Base-by-base conservation (phyloP, 2,888 invertebrate species). In the Platycheirus albimanus region DNA sequence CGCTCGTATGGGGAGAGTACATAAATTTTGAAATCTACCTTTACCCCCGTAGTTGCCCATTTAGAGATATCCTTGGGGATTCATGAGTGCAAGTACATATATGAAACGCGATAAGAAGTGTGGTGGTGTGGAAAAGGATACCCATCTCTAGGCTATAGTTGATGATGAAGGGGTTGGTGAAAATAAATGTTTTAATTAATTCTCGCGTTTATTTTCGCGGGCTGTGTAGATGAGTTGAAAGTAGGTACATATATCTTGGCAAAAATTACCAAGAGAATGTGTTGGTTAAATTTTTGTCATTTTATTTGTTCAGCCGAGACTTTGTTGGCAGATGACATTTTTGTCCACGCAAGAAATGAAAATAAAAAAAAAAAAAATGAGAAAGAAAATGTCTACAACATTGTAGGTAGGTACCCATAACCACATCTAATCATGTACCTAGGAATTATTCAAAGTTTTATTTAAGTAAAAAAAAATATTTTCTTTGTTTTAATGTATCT, bases 141-240 rank as follows among this genome's bases (percentile, higher is more conserved):
- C 77, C 78, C 56, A 38, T 45, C 20, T 63, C 17, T 47, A 28
- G n/a, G n/a, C n/a, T n/a, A 63, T 56, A 70, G 11, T 8, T 63
- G 36, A 24, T 11, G 33, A 10, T 24, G 41, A 49, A 28, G 41
- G 45, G 64, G 52, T 67, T 54, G 66, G 41, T 58, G 38, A 41
- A 41, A 58, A 38, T 41, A 78, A 83, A 83, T 83, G 78, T 83
- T 83, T 83, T 83, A 83, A 83, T 83, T 83, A 83, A 83, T 83
- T 78, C 72, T 77, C 77, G 77, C 58, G 70, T 67, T 74, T 47
- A 51, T 38, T 72, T 77, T 81, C 49, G 72, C 49, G 52, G 33
- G 56, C 10, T 8, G 36, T 24, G 8, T 36, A 20, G 49, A 49
- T 49, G 49, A 20, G 17, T 49, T 64, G 28, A 41, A 24, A 20